Evolutionary conservation across 2,113 vertebrate species (phyloP).

Genomic region (Perccottus glenii): DNA sequence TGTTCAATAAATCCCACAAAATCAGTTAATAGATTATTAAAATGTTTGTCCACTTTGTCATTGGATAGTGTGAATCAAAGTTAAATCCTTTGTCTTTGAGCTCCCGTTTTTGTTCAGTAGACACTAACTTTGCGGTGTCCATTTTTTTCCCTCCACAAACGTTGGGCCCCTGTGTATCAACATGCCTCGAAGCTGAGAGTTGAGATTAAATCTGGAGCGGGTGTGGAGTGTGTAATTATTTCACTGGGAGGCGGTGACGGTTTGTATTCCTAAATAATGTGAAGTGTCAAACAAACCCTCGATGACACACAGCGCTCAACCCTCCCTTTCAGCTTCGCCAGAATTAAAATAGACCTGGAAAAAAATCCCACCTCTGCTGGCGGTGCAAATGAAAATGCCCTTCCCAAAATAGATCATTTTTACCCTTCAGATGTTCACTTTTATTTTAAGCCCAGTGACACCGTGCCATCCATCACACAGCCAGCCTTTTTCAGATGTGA

Average conservation of each 20-base stretch:
- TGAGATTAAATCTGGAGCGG: constrained; percentile 32
- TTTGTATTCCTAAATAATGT: constrained; percentile 69
- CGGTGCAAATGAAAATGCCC: constrained; percentile 76
- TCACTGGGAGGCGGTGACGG: constrained; percentile 39
- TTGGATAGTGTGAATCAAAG: too few species aligned
- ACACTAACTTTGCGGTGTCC: background rate
- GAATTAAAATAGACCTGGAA: constrained; percentile 70
- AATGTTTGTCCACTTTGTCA: too few species aligned
- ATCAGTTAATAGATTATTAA: too few species aligned
- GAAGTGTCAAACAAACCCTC: constrained; percentile 62
- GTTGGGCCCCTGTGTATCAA: constrained; percentile 33
- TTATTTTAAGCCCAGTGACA: constrained; percentile 78
- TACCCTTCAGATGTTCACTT: constrained; percentile 76
- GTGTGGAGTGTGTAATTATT: constrained; percentile 45
- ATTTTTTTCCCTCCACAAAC: constrained; percentile 4
- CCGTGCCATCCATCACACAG: constrained; percentile 71
- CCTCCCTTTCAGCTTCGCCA: constrained; percentile 57
- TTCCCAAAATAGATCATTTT: constrained; percentile 79
- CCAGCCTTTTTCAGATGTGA: constrained; percentile 64
- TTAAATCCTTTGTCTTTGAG: too few species aligned
- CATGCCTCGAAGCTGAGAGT: constrained; percentile 25
- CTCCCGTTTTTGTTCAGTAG: too few species aligned
- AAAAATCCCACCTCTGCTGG: constrained; percentile 64
- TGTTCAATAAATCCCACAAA: too few species aligned
- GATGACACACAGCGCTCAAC: constrained; percentile 68